These are phyloP conservation scores for Cynodonichthys magdalenae DNA, from an alignment of 2,797 vertebrate genomes.

Conservation along the genomic window DNA sequence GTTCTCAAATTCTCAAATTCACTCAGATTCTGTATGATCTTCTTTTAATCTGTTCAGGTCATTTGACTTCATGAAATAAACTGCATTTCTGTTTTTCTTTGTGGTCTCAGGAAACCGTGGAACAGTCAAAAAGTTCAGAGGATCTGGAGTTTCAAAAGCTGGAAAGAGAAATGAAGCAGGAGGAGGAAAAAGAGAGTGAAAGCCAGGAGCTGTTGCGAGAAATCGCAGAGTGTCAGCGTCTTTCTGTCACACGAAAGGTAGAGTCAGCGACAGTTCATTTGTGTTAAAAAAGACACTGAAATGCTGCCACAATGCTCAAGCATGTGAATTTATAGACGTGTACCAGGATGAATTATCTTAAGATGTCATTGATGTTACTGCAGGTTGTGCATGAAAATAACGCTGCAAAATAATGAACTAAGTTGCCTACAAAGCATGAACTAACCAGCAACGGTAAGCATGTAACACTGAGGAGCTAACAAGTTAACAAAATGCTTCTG, in stretches of 20 bases:
- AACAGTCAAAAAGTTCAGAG: conserved; percentile 87
- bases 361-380: conserved; percentile 37
- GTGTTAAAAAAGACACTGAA: no score
- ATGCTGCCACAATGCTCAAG: neutral
- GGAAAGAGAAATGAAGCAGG: conserved; percentile 88
- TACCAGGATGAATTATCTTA: no score
- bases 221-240: conserved; percentile 90
- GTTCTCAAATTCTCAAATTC: neutral
- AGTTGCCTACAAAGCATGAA: conserved; percentile 55
- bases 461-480: conserved; percentile 17
- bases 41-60: neutral
- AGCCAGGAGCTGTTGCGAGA: conserved; percentile 88
- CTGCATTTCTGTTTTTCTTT: conserved; percentile 4
- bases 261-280: no score
- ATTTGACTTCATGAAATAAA: neutral
- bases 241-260: conserved; percentile 90
- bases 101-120: conserved; percentile 82
- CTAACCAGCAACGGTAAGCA: conserved; percentile 52
- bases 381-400: conserved; percentile 60
- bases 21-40: neutral
- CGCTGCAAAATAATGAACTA: conserved; percentile 45
- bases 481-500: neutral
- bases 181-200: conserved; percentile 90
- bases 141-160: conserved; percentile 95
- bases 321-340: neutral